Percentiles rank a stretch among this genome's conserved stretches.
These are phyloP conservation scores for Otus sunia DNA, from an alignment of 2,113 vertebrate genomes.

Conservation along the genomic window DNA sequence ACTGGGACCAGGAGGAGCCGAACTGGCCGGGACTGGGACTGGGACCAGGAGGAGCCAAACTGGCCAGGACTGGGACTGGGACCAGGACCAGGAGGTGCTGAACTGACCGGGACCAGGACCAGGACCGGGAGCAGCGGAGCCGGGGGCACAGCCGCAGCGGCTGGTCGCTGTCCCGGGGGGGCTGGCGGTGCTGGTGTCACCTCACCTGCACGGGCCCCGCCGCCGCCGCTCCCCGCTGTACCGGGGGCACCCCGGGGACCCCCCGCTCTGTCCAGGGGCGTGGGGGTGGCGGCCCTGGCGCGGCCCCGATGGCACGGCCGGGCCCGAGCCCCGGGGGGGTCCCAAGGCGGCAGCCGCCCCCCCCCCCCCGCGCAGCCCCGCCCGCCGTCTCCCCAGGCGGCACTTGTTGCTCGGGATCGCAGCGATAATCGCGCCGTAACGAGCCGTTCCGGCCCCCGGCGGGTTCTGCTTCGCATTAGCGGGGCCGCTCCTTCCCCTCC, in stretches of 20 bases:
- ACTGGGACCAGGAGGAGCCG: background rate
- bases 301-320: background rate
- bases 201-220: too few species aligned
- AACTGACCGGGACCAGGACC: background rate
- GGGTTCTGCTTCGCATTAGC: slow-evolving; percentile 18
- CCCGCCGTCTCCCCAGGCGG: background rate
- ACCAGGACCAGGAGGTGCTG: background rate
- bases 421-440: slow-evolving; percentile 6
- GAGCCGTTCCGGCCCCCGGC: background rate
- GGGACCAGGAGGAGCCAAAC: background rate
- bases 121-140: too few species aligned
- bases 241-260: too few species aligned
- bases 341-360: too few species aligned
- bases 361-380: background rate
- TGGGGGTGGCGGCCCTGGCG: background rate
- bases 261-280: fast-evolving
- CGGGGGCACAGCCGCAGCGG: fast-evolving
- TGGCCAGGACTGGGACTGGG: background rate
- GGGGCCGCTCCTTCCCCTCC: slow-evolving; percentile 22
- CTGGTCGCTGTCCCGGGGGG: background rate
- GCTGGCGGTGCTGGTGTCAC: background rate
- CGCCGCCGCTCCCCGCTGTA: background rate
- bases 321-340: too few species aligned
- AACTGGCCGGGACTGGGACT: background rate
- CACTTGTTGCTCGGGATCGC: slow-evolving; percentile 13